Base-by-base conservation (phyloP, 2,113 vertebrate genomes). In the Petrocephalus zakoni region DNA sequence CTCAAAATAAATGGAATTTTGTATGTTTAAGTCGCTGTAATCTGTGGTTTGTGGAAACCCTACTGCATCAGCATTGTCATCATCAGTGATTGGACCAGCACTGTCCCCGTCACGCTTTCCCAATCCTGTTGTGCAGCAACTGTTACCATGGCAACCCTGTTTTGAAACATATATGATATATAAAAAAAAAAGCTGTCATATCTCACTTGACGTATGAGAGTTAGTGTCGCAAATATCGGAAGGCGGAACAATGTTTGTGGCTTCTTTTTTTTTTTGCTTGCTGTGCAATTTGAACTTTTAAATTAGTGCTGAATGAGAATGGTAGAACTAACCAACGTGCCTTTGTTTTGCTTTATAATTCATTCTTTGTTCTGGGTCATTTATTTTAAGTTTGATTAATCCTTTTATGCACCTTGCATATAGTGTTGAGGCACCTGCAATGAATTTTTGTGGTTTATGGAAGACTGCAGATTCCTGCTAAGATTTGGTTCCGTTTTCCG, bases 91-190 rank as follows among this genome's bases (percentile, higher is more conserved):
- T 5, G 15, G 13, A 42, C 49, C 17, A 22, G 51, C 52, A 56
- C 85, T 21, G 53, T 37, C 22, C 7, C 17, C 1, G 49, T 29
- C 49, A 29, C 61, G 72, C 10, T 72, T 42, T 47, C 61, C 22
- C 61, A 87, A 29, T 22, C 29, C 51, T 46, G 21, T 52, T 46
- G 68, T 34, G 34, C 13, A 82, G 21, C 25, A 78, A n/a, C 87
- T n/a, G 72, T 42, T n/a, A 42, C 87, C 21, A 82, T 55, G 72
- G 2, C 72, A 22, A 88, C 19, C 25, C 34, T 56, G 37, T 88
- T 81, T 55, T 88, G 87, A 56, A 88, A 88, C 47, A 42, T 37
- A n/a, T n/a, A n/a, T n/a, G n/a, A n/a, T n/a, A n/a, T n/a, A 75
- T 11, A 42, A 75, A 75, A 75, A 75, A 37, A 15, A 53, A 53